Evolutionary conservation across 1,140 invertebrate species (phyloP), one percentile per base, ranked within the genome.

Genomic region (Meloidogyne hapla): DNA sequence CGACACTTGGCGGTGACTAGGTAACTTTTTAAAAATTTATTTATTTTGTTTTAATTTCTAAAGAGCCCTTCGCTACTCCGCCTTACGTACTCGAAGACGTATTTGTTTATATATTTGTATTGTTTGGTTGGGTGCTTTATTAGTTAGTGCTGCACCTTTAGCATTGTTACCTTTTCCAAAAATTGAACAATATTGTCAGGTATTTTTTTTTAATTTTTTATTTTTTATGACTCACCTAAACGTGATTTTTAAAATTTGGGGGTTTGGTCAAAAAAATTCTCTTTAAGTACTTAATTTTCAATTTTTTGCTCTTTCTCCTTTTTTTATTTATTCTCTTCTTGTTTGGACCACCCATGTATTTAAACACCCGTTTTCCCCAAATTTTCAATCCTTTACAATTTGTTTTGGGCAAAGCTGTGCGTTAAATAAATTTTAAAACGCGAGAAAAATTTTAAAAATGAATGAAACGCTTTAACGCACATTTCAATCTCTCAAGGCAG

Each of bases 1-100:
- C 90, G 95, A 40, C 98, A 98, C 88, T 94, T 97, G 81, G 95
- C 98, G 88, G 98, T 98, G 87, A 96, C 96, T 88, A 93, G 97
- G 70, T 45, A 87, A 64, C 21, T 88, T 89, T 10, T 87, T 90
- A 61, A 78, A 33, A 33, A 2, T 33, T 33, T 33, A 33, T 71
- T 87, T 87, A 88, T 28, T 33, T 33, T 33, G 28, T 2, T 33
- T 0, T 33, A 33, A 33, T 33, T 33, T n/a, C n/a, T 33, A 33
- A 33, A 70, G 68, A 88, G 80, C 81, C 88, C 26, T 90, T 84
- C 93, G 93, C 86, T 98, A 98, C 77, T 87, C 88, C 67, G 88
- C 94, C 84, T 94, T 95, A 87, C 91, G 96, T 76, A 96, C 95
- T 1, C 88, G 94, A 13, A 92, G 93, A 79, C 90, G 86, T 63